Percentiles rank a stretch among this genome's conserved stretches.
Evolutionary conservation across 2,888 invertebrate species (phyloP).

Genomic region (Drosophila bunnanda): DNA sequence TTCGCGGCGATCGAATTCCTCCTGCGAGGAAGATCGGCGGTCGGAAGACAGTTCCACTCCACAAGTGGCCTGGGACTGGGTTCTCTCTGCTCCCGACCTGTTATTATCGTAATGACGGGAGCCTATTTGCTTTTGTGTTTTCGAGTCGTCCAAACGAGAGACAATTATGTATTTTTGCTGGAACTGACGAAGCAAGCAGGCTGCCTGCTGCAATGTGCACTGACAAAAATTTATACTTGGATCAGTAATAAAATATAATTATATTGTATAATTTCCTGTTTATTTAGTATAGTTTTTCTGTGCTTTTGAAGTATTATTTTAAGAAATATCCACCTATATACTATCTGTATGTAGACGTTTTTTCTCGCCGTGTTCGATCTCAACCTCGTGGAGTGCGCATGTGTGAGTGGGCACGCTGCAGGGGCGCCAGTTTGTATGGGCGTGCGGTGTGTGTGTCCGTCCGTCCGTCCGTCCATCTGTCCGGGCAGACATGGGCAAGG

Average conservation of each 20-base stretch:
- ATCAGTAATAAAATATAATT: no score
- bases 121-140: slow-evolving; percentile 81
- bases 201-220: slow-evolving; percentile 51
- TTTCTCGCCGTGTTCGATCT: slow-evolving; percentile 9
- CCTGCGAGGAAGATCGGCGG: slow-evolving; percentile 34
- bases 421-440: slow-evolving; percentile 42
- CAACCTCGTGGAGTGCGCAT: slow-evolving; percentile 11
- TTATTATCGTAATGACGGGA: slow-evolving; percentile 82
- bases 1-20: slow-evolving; percentile 35
- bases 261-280: no score
- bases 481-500: slow-evolving; percentile 26
- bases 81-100: slow-evolving; percentile 76
- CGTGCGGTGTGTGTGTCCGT: slow-evolving; percentile 12
- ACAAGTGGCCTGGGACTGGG: slow-evolving; percentile 57
- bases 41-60: slow-evolving; percentile 53
- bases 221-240: neutral
- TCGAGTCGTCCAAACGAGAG: slow-evolving; percentile 65
- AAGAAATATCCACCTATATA: neutral
- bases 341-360: neutral
- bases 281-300: neutral
- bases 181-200: slow-evolving; percentile 46
- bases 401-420: slow-evolving; percentile 39
- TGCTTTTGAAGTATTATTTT: neutral
- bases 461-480: slow-evolving; percentile 5
- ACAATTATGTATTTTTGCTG: slow-evolving; percentile 71